Percentiles rank a stretch among this genome's conserved stretches.
Evolutionary conservation across 2,888 invertebrate genomes (phyloP).

Genomic region (Drosophila picticornis): DNA sequence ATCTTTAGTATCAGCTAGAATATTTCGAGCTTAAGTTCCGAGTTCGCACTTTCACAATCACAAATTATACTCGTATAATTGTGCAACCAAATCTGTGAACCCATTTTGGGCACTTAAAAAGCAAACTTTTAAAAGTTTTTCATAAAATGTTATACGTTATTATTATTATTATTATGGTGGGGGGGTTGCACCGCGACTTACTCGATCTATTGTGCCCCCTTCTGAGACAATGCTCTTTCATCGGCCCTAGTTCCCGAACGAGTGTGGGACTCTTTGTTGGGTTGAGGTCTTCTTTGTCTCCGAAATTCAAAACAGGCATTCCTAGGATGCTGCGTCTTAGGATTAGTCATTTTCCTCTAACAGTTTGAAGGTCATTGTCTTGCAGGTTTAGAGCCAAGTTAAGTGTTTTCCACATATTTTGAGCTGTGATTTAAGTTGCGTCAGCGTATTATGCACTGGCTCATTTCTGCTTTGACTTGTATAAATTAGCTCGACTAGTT

Average conservation of each 20-base stretch:
- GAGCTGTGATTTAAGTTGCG: not conserved
- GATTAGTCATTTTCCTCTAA: not conserved
- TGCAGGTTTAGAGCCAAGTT: not conserved
- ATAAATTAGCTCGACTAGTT: not conserved
- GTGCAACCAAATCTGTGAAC: not conserved
- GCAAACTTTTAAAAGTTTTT: not conserved
- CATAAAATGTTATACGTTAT: not conserved
- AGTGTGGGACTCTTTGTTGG: too few species aligned
- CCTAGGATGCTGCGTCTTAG: not conserved
- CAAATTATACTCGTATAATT: not conserved
- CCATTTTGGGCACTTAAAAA: not conserved
- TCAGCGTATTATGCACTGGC: not conserved
- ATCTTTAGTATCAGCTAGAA: not conserved
- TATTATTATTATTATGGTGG: too few species aligned
- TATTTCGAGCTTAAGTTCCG: not conserved
- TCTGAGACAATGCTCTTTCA: too few species aligned
- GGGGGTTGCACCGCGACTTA: too few species aligned
- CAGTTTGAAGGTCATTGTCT: not conserved
- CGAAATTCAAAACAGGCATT: too few species aligned
- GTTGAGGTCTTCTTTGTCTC: too few species aligned
- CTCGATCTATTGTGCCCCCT: too few species aligned
- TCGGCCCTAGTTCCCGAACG: too few species aligned
- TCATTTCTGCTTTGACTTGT: not conserved
- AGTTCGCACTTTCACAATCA: not conserved
- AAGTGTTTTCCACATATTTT: not conserved